Base-by-base conservation (phyloP, 2,888 invertebrate genomes). In the Hirtodrosophila confusa region DNA sequence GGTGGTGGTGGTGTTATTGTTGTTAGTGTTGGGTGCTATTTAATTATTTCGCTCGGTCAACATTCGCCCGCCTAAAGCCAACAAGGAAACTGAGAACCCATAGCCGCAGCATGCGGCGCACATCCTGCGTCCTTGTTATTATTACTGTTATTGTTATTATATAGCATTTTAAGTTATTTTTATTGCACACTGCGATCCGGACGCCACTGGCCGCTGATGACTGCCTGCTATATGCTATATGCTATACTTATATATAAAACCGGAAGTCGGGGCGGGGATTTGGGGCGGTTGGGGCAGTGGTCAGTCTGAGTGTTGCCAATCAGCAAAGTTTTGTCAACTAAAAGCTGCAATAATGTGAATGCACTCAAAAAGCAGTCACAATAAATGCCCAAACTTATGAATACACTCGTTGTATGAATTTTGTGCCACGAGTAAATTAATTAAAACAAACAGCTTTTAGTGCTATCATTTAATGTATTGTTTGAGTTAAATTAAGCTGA, bases 141-240 rank as follows among this genome's bases (percentile, higher is more conserved):
- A 50, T 65, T 72, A 62, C 72, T 63, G 71, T 83, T 83, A 79
- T 83, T 82, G 77, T 77, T 83, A 79, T 83, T 80, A 61, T 75
- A 75, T 69, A 58, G 75, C 63, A 75, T 73, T 86, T 75, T 49
- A 75, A 66, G 64, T 74, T 60, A 69, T 75, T 80, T 83, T 74
- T 74, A 76, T 65, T 78, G 64, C 56, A 58, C 49, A 77, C 56
- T 44, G 36, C 57, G 49, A 31, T 43, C 31, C 53, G 37, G 49
- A 44, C 37, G 33, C 40, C 8, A 7, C 7, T 31, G 31, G 4
- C 8, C 31, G 31, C 9, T 31, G 3, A 31, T 27, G 27, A 27
- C 27, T 27, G 27, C 6, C 6, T 2, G 27, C 27, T 27, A 27
- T 27, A 27, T 27, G 7, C 9, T 31, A 9, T 7, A 31, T 31